These are phyloP conservation scores for Leuctra nigra DNA, from an alignment of 2,888 invertebrate species.

Conservation along the genomic window DNA sequence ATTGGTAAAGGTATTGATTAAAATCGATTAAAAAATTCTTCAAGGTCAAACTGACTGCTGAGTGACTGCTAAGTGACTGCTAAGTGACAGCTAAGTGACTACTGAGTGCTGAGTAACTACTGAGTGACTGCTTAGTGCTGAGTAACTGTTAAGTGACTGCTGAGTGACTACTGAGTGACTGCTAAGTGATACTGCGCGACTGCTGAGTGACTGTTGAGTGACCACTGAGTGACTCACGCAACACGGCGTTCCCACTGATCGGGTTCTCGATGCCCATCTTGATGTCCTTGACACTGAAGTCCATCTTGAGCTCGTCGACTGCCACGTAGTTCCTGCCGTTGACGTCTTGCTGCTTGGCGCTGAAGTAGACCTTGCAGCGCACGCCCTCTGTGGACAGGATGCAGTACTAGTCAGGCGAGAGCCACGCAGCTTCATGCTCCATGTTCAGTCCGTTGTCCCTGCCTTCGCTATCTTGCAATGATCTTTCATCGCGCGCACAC, in stretches of 20 bases:
- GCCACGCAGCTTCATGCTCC: too few species aligned
- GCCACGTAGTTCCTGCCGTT: constrained; percentile 61
- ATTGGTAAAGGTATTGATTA: too few species aligned
- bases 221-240: constrained; percentile 54
- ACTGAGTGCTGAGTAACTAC: too few species aligned
- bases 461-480: too few species aligned
- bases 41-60: too few species aligned
- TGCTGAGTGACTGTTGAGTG: neutral
- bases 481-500: too few species aligned
- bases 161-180: neutral
- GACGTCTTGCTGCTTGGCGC: constrained; percentile 54
- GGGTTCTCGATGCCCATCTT: constrained; percentile 77
- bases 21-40: too few species aligned
- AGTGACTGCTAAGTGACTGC: too few species aligned
- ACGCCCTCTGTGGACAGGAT: constrained; percentile 59
- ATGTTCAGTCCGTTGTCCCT: too few species aligned
- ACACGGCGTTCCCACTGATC: constrained; percentile 61
- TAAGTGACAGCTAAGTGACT: too few species aligned
- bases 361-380: constrained; percentile 76
- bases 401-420: too few species aligned
- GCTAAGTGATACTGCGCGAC: neutral
- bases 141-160: neutral
- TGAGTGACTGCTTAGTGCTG: too few species aligned
- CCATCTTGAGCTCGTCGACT: constrained; percentile 73
- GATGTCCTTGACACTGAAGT: constrained; percentile 75